Conservation (phyloP, 1,140 invertebrate genomes). For the Ditylenchus dipsaci region DNA sequence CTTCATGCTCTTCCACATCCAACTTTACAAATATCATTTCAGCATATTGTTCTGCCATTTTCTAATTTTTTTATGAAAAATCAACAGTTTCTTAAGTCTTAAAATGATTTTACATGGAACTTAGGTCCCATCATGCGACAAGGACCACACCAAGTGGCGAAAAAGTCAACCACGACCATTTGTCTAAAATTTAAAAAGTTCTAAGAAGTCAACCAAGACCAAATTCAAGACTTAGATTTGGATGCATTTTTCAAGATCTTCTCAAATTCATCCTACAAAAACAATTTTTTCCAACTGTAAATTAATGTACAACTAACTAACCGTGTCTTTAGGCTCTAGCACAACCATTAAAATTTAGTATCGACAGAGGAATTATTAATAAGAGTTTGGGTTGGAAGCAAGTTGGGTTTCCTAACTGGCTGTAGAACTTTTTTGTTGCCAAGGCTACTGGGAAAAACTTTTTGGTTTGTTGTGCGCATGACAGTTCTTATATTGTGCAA, state of each 20-base stretch:
- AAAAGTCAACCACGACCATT: slow-evolving; percentile 78
- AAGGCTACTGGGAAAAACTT: too few species aligned
- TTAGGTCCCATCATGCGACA: slow-evolving; percentile 84
- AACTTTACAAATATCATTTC: slow-evolving; percentile 44
- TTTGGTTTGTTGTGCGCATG: too few species aligned
- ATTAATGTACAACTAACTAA: not conserved
- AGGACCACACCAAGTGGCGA: slow-evolving; percentile 71
- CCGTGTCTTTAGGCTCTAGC: not conserved
- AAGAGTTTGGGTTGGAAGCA: too few species aligned
- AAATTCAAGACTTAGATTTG: not conserved
- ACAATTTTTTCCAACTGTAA: not conserved
- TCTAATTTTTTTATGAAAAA: slow-evolving; percentile 34
- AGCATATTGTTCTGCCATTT: slow-evolving; percentile 42
- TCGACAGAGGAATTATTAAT: too few species aligned
- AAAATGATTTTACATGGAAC: slow-evolving; percentile 59
- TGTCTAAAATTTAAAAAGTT: too few species aligned
- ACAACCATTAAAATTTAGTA: too few species aligned
- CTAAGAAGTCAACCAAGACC: not conserved
- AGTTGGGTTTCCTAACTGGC: too few species aligned
- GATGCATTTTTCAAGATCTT: slow-evolving; percentile 21
- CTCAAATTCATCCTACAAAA: slow-evolving; percentile 63
- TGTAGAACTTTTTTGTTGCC: too few species aligned
- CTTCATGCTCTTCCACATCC: slow-evolving; percentile 51
- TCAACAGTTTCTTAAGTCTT: too few species aligned
- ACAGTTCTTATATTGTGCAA: too few species aligned